Evolutionary conservation across 2,888 invertebrate species (phyloP).

Genomic region (Priocnemis perturbator): DNA sequence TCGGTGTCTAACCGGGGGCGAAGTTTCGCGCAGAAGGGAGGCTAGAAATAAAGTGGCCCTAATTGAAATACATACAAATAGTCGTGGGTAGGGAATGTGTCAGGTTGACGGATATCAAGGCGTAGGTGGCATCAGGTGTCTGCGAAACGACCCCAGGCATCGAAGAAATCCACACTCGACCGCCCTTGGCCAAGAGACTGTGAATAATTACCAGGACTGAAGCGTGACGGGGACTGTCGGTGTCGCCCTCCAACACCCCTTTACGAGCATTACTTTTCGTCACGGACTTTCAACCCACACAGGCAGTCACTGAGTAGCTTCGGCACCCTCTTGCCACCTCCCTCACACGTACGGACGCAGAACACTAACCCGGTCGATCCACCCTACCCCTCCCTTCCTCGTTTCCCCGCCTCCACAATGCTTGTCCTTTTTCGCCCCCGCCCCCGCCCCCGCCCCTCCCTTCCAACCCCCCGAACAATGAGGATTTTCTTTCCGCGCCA

Average conservation of each 20-base stretch:
- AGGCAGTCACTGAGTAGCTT: slow-evolving; percentile 3
- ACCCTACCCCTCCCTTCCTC: not conserved
- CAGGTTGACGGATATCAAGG: slow-evolving; percentile 15
- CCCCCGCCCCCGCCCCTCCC: not conserved
- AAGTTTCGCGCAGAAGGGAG: no score
- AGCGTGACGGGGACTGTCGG: slow-evolving; percentile 19
- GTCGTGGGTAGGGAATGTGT: not conserved
- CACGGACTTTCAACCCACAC: slow-evolving; percentile 20
- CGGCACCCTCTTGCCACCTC: not conserved
- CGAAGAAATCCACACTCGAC: slow-evolving; percentile 26
- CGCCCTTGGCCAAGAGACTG: slow-evolving; percentile 39
- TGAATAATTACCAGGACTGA: slow-evolving; percentile 43
- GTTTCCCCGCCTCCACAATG: not conserved
- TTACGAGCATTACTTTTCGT: slow-evolving; percentile 31
- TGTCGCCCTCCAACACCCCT: slow-evolving; percentile 22
- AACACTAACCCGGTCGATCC: not conserved
- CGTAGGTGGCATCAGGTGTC: slow-evolving; percentile 28
- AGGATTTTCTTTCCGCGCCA: slow-evolving; percentile 52
- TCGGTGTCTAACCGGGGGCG: no score
- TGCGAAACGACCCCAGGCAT: slow-evolving; percentile 24
- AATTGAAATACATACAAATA: no score
- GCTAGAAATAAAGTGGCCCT: no score
- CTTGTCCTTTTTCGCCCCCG: slow-evolving; percentile 1
- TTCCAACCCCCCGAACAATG: slow-evolving; percentile 41
- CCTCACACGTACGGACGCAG: not conserved